Base-by-base conservation (phyloP, 1,140 invertebrate genomes). In the Penaeus vannamei region DNA sequence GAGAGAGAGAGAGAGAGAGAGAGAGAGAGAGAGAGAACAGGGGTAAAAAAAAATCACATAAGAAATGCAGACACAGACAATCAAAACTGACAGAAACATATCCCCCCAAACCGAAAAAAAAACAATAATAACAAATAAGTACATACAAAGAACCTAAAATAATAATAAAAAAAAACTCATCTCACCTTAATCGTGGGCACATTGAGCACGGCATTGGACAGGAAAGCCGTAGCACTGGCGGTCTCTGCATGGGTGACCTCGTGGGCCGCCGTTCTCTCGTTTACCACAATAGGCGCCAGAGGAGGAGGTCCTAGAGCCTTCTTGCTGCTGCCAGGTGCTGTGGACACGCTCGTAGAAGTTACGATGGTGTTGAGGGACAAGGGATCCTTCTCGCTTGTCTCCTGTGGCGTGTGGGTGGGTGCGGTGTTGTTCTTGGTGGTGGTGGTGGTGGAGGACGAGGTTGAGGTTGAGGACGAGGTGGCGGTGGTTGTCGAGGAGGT, bases 121-220 rank as follows among this genome's bases (percentile, higher is more conserved):
- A 42, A 42, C 0, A 42, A 72, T 29, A 14, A 17, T n/a, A 72
- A 17, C 0, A 72, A 29, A 26, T 0, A 72, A 29, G 2, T 23
- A 72, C 19, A 19, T 29, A 79, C 32, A 0, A 8, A 29, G 7
- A n/a, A 26, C n/a, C n/a, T 59, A 59, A 61, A 61, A 23, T 60
- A 60, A 42, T 60, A 61, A 8, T 12, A 72, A 72, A 17, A 72
- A 72, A 19, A 72, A n/a, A 29, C 12, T 32, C 14, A 3, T 4
- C 10, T n/a, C 59, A 87, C 86, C 86, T 84, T 88, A 36, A 88
- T 42, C 14, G 86, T 84, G 29, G 86, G 81, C 53, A 88, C 69
- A 76, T 53, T 76, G 64, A 88, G 64, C 10, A 88, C 26, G 0
- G 86, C 61, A 23, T 60, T 72, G 64, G 86, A 72, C 26, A 32